phyloP scores from a whole-genome alignment of 2,113 vertebrate genomes.

The Plectropomus leopardus region DNA sequence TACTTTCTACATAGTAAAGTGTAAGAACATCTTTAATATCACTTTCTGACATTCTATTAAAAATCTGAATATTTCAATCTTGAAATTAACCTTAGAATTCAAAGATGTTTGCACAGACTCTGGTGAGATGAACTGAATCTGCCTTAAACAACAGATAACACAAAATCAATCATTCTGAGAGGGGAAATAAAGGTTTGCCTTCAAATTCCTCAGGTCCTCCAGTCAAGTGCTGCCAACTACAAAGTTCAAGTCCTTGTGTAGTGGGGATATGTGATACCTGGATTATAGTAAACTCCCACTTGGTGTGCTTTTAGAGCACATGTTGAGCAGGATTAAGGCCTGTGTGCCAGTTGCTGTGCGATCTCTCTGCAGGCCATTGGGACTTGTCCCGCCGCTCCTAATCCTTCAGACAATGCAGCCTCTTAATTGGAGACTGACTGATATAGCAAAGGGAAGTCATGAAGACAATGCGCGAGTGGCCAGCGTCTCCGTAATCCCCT shows the following conservation, averaged over 20 bases:
- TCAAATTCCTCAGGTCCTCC: slow-evolving; percentile 34
- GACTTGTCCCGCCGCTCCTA: slow-evolving; percentile 54
- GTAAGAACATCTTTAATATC: not conserved
- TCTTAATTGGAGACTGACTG: slow-evolving; percentile 78
- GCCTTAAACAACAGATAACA: not conserved
- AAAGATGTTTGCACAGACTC: not conserved
- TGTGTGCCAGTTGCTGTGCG: slow-evolving; percentile 71
- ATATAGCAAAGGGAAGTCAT: slow-evolving; percentile 63
- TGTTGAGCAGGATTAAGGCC: slow-evolving; percentile 71
- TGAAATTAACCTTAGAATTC: not conserved
- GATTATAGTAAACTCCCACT: slow-evolving; percentile 69
- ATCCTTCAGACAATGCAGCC: slow-evolving; percentile 73
- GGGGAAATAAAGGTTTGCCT: not conserved
- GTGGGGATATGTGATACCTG: slow-evolving; percentile 74
- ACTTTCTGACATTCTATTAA: not conserved
- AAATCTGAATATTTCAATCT: not conserved
- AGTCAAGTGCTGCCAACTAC: slow-evolving; percentile 42
- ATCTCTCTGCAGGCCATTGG: slow-evolving; percentile 39
- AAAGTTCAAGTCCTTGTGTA: slow-evolving; percentile 58
- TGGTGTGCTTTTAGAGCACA: slow-evolving; percentile 48
- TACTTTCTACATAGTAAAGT: not conserved
- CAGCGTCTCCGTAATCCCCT: slow-evolving; percentile 66
- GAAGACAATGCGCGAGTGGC: slow-evolving; percentile 66
- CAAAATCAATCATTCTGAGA: not conserved
- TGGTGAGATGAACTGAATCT: not conserved